Evolutionary conservation across 1,140 invertebrate species (phyloP), one percentile per base, ranked within the genome.

Genomic region (Bombus confusus): DNA sequence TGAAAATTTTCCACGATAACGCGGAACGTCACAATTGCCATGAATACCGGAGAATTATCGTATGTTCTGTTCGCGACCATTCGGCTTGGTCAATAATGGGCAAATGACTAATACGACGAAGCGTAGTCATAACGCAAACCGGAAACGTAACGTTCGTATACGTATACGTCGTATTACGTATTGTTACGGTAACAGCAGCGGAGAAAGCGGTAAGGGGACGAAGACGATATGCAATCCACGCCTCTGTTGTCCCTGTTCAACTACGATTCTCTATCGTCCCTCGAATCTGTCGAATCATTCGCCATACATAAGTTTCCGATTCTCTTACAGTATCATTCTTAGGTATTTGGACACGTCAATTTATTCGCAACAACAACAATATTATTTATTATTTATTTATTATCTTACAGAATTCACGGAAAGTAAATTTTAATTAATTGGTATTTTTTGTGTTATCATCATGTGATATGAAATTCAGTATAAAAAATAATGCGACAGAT

Each of bases 201-300:
- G 41, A n/a, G 57, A 13, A 69, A 12, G 22, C 25, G 77, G 73
- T 85, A 80, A 85, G 69, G 25, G 34, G n/a, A 77, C n/a, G 22
- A 73, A 80, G 52, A 64, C 31, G 12, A 64, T 25, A 28, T 57
- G 57, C 28, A 80, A 85, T 85, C 83, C 77, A 0, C 68, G 64
- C 31, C 73, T 62, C 1, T 10, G 79, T 28, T 22, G 59, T 57
- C 43, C 52, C 62, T 13, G 62, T 69, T 83, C 39, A 74, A n/a
- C n/a, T 28, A 71, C 25, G 18, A 52, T 52, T 22, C 47, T 52
- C 47, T 18, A 52, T 22, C 47, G 18, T 52, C 0, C 47, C 5
- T 52, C 47, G 18, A 22, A 52, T 52, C 47, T 22, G 18, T 22
- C 47, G n/a, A n/a, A n/a, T 52, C 47, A 52, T 52, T 52, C 18